Evolutionary conservation across 2,888 invertebrate genomes (phyloP), one percentile per base, ranked within the genome.

Genomic region (Aethes cnicana): DNA sequence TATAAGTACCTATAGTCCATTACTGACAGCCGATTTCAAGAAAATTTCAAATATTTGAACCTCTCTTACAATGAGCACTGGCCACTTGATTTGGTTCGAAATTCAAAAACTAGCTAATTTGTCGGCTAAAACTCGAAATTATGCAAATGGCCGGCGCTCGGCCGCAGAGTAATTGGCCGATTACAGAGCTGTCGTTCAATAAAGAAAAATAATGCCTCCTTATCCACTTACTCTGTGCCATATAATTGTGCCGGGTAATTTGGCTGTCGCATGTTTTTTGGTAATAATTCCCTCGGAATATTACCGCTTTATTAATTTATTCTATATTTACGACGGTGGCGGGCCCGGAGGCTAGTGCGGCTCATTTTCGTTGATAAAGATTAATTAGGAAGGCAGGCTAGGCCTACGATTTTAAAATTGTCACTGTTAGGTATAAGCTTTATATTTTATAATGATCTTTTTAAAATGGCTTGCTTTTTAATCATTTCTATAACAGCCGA

Each of bases 181-280:
- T 33, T 39, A 46, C 35, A 16, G 21, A 17, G 28, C 21, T 47
- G 44, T 46, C 42, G 43, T 32, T 41, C 20, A 18, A 33, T 25
- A 23, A 37, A 41, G 44, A 54, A 47, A 58, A 58, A 55, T 53
- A 56, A 53, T 42, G 56, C 55, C 68, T 73, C 62, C 64, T 68
- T 73, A 70, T 58, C 68, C 73, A 72, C 68, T 70, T 73, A 59
- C 58, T 60, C 61, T 67, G 55, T 54, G 63, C 56, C 60, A 57
- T 64, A 58, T 71, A 73, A 73, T 69, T 71, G 68, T 64, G 61
- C 43, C 35, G 52, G 49, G 67, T 70, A 72, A 74, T 77, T 77
- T 71, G 60, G 63, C 56, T 66, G 73, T 75, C 72, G 74, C 74
- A 63, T 74, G 74, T 71, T 66, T 68, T 65, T 63, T 54, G 61